These are phyloP conservation scores for Erannis defoliaria DNA, from an alignment of 2,888 invertebrate genomes.

Conservation along the genomic window DNA sequence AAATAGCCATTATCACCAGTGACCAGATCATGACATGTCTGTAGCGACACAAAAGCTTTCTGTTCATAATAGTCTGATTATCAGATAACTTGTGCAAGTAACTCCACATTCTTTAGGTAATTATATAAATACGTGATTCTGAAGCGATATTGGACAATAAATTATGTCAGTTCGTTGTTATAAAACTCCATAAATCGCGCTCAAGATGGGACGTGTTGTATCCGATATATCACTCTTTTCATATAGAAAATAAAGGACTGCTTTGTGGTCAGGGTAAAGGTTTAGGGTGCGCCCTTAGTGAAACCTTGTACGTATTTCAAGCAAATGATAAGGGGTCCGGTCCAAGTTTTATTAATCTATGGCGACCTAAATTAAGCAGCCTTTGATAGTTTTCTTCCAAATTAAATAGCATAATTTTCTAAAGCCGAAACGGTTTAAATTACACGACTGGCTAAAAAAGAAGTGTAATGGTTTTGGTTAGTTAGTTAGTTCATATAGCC, in stretches of 20 bases:
- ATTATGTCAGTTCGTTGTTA: constrained; percentile 39
- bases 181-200: constrained; percentile 41
- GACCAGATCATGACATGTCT: background rate
- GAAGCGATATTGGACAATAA: constrained; percentile 41
- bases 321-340: no score
- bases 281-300: background rate
- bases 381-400: no score
- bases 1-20: background rate
- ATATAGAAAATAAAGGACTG: constrained; percentile 20
- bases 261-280: constrained; percentile 2
- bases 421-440: no score
- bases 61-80: constrained; percentile 13
- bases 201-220: constrained; percentile 26
- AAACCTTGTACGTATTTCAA: background rate
- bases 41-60: background rate
- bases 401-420: no score
- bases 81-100: constrained; percentile 12
- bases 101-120: constrained; percentile 16
- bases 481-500: no score
- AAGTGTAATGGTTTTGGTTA: no score
- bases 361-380: no score
- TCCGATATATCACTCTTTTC: constrained; percentile 28
- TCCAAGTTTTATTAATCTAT: no score
- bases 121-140: constrained; percentile 26
- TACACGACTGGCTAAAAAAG: no score